Evolutionary conservation across 2,797 vertebrate species (phyloP).

Genomic region (Myotis vivesi): DNA sequence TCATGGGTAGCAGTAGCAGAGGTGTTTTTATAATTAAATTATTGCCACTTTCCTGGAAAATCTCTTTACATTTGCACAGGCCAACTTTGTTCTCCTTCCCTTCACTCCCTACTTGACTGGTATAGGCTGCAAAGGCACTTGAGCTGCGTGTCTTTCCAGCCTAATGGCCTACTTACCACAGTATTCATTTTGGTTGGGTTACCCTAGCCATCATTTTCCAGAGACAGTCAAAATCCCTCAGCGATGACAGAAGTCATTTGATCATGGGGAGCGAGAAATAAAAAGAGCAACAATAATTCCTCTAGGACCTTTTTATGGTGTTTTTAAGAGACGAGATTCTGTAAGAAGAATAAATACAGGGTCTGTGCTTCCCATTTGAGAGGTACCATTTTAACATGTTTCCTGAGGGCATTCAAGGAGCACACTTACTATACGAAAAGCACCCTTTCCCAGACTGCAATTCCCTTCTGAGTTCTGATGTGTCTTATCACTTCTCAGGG

Average conservation of each 20-base stretch:
- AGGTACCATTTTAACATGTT: neutral
- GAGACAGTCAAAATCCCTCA: constrained; percentile 38
- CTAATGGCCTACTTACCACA: constrained; percentile 47
- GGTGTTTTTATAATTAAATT: constrained; percentile 77
- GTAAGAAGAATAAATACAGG: neutral
- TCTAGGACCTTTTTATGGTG: neutral
- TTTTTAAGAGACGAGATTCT: constrained; percentile 45
- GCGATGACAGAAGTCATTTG: constrained; percentile 53
- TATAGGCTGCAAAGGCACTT: neutral
- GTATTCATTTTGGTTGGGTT: constrained; percentile 46
- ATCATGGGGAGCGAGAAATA: constrained; percentile 35
- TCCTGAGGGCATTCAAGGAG: neutral
- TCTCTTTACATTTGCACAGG: constrained; percentile 75
- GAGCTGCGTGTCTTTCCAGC: neutral
- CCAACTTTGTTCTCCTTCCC: constrained; percentile 60
- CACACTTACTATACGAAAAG: neutral
- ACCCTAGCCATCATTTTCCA: constrained; percentile 47
- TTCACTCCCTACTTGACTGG: neutral
- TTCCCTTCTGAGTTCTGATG: neutral
- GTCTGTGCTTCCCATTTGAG: neutral
- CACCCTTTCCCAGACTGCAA: neutral
- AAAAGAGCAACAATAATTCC: constrained; percentile 53
- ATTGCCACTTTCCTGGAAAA: constrained; percentile 81
- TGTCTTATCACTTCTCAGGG: neutral
- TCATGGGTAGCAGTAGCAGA: constrained; percentile 76